Conservation (phyloP, 64 coral and sea anemone species). For the Orbicella faveolata region DNA sequence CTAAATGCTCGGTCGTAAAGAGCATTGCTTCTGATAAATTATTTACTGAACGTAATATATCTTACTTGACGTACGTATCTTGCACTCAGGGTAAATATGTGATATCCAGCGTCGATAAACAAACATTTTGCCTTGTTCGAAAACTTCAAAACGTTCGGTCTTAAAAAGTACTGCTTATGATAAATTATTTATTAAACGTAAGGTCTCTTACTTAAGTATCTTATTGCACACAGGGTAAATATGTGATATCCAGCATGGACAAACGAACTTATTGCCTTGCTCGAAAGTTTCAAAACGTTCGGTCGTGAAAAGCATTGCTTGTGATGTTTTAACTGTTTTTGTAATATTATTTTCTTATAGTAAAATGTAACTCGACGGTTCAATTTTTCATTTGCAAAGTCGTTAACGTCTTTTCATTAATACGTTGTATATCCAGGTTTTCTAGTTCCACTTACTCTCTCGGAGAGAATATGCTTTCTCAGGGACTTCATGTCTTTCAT, state of each 20-base stretch:
- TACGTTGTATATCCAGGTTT: slow-evolving; percentile 23
- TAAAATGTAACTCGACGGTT: too few species aligned
- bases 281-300: neutral
- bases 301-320: too few species aligned
- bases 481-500: slow-evolving; percentile 88
- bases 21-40: neutral
- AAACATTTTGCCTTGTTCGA: neutral
- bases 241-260: neutral
- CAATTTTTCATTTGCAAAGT: too few species aligned
- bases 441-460: slow-evolving; percentile 10
- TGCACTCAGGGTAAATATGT: neutral
- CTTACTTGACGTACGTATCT: neutral
- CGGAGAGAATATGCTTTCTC: slow-evolving; percentile 57
- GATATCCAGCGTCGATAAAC: neutral
- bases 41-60: slow-evolving; percentile 1
- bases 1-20: neutral
- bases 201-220: neutral
- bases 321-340: too few species aligned
- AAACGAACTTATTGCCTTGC: neutral
- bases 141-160: neutral
- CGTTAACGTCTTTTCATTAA: neutral
- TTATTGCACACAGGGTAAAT: neutral
- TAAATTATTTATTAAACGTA: neutral
- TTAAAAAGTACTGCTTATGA: neutral
- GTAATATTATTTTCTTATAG: too few species aligned